A percentile compares a stretch with the other conserved stretches of the same genome.
Evolutionary conservation across 1,140 invertebrate genomes (phyloP).

Genomic region (Megalopta genalis): DNA sequence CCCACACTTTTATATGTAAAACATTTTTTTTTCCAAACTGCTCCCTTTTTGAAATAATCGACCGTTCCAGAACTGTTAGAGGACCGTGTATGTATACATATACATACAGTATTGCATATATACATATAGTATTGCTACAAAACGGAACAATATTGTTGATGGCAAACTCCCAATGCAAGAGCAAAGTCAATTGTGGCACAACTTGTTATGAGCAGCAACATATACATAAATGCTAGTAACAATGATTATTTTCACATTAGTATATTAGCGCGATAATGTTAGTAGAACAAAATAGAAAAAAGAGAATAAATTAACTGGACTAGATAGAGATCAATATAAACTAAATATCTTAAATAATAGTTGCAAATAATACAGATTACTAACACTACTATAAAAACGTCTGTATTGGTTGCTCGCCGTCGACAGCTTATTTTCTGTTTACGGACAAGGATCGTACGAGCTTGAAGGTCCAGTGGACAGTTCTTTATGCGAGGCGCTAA

Average conservation of each 20-base stretch:
- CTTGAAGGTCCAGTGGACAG: no score
- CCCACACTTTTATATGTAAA: no score
- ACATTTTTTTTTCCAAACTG: no score
- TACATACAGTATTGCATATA: no score
- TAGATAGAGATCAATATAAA: constrained; percentile 7
- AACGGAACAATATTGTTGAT: constrained; percentile 35
- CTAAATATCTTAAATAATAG: constrained; percentile 4
- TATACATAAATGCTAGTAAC: constrained; percentile 66
- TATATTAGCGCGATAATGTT: constrained; percentile 58
- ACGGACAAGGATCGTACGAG: no score
- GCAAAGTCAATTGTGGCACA: constrained; percentile 69
- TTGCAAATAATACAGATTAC: background rate
- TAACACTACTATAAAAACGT: background rate
- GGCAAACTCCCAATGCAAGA: constrained; percentile 63
- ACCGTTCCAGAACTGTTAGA: no score
- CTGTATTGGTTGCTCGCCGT: no score
- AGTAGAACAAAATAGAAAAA: constrained; percentile 66
- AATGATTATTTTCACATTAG: constrained; percentile 54
- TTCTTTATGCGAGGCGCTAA: no score
- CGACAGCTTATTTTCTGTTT: no score
- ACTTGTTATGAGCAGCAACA: constrained; percentile 68
- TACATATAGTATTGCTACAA: background rate
- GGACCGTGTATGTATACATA: background rate
- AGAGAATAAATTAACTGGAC: constrained; percentile 68
- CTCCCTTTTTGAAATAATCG: no score